phyloP scores from a whole-genome alignment of 2,888 invertebrate genomes.

The Acanthoscelides obtectus region DNA sequence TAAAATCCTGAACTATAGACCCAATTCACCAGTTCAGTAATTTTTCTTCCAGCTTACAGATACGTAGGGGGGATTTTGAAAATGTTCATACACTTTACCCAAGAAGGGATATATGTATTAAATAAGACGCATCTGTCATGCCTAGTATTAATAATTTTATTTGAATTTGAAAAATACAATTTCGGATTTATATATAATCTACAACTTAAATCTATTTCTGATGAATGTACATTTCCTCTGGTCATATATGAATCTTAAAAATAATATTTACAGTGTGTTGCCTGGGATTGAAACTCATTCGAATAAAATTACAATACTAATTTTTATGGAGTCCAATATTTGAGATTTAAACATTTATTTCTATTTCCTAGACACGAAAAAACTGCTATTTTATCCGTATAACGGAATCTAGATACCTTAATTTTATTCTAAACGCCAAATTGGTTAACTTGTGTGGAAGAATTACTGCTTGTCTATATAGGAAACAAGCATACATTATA shows the following conservation, averaged over 20 bases:
- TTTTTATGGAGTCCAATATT: constrained; percentile 20
- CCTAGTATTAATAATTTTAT: constrained; percentile 32
- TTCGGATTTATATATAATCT: constrained; percentile 21
- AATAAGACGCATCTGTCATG: background rate
- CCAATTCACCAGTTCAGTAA: too few species aligned
- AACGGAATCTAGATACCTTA: background rate
- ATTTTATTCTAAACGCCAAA: background rate
- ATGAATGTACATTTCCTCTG: constrained; percentile 16
- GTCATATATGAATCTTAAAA: constrained; percentile 15
- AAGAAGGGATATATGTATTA: background rate
- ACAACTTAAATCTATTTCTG: constrained; percentile 21
- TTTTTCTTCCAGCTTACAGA: too few species aligned
- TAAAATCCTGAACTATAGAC: too few species aligned
- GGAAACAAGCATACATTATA: background rate
- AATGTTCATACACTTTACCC: too few species aligned
- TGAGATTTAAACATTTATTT: background rate
- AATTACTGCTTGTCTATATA: background rate
- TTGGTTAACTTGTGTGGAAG: background rate
- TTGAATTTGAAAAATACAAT: constrained; percentile 30
- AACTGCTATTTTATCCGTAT: background rate
- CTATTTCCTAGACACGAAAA: background rate
- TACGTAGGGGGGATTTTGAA: too few species aligned
- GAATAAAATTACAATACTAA: constrained; percentile 33
- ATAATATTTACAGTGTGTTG: constrained; percentile 20
- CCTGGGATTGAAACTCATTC: constrained; percentile 16